A percentile compares a stretch with the other conserved stretches of the same genome.
Evolutionary conservation across 2,888 invertebrate genomes (phyloP).

Genomic region (Cheilosia grossa): DNA sequence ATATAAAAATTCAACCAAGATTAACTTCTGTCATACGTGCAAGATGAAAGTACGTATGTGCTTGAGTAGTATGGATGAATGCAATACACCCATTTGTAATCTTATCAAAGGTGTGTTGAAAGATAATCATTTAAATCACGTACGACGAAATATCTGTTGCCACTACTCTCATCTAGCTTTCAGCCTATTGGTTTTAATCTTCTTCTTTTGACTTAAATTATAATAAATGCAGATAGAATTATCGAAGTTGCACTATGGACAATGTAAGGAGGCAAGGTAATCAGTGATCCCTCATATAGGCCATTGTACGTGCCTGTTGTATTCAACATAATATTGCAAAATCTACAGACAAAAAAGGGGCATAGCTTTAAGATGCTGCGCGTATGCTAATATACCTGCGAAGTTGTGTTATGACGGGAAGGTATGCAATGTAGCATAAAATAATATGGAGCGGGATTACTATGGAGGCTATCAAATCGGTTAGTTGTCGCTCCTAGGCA

Average conservation of each 20-base stretch:
- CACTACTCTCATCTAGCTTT: neutral
- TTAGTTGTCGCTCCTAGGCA: neutral
- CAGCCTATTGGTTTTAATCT: conserved; percentile 1
- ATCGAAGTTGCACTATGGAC: neutral
- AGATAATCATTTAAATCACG: conserved; percentile 15
- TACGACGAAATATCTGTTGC: conserved; percentile 7
- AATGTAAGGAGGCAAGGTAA: neutral
- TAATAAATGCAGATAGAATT: neutral
- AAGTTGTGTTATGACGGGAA: neutral
- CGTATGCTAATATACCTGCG: no score
- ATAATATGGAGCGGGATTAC: neutral
- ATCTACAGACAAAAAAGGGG: neutral
- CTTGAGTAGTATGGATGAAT: neutral
- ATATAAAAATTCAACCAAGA: neutral
- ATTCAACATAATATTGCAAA: neutral
- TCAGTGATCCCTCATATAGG: neutral
- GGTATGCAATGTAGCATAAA: neutral
- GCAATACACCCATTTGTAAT: neutral
- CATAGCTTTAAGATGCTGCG: no score
- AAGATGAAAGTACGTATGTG: neutral
- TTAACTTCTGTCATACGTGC: conserved; percentile 7
- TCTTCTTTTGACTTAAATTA: neutral
- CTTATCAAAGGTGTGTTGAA: neutral
- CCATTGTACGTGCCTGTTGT: neutral
- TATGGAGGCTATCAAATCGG: neutral